A percentile compares a stretch with the other conserved stretches of the same genome.
These are phyloP conservation scores for Samia ricini DNA, from an alignment of 1,140 invertebrate genomes.

Conservation along the genomic window DNA sequence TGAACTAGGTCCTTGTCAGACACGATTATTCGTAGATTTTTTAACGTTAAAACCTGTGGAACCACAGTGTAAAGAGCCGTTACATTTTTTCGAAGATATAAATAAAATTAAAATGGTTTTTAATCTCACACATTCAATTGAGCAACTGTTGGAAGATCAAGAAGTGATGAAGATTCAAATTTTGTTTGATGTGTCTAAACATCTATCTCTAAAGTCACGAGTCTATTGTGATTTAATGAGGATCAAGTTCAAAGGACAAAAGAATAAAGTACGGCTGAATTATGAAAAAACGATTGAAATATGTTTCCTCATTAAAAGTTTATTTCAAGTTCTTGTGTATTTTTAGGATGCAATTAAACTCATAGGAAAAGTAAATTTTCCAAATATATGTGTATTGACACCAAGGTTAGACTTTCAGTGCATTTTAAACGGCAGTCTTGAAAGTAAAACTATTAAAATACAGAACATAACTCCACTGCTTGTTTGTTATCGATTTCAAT, in stretches of 20 bases:
- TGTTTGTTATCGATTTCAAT: conserved; percentile 59
- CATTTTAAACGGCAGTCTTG: conserved; percentile 51
- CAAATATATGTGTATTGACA: conserved; percentile 54
- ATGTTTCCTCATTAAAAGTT: not conserved
- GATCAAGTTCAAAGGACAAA: conserved; percentile 66
- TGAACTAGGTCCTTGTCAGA: conserved; percentile 36
- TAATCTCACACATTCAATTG: conserved; percentile 47
- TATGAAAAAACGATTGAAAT: not conserved
- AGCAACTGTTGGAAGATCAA: conserved; percentile 60
- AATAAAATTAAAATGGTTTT: conserved; percentile 66
- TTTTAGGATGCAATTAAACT: conserved; percentile 65
- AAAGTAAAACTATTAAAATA: conserved; percentile 61
- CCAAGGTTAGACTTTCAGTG: conserved; percentile 62
- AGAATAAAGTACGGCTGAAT: conserved; percentile 51
- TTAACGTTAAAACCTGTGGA: conserved; percentile 54
- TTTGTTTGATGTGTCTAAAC: conserved; percentile 65
- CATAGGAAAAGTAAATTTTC: conserved; percentile 62
- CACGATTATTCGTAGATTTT: conserved; percentile 54
- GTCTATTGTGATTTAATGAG: conserved; percentile 58
- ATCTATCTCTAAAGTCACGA: conserved; percentile 53
- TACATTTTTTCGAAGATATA: conserved; percentile 66
- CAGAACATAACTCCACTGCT: conserved; percentile 62
- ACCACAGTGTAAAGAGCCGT: conserved; percentile 40
- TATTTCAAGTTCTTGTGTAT: conserved; percentile 8
- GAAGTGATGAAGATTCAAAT: conserved; percentile 67